Evolutionary conservation across 2,113 vertebrate genomes (phyloP), one percentile per base, ranked within the genome.

Genomic region (Elephas maximus): DNA sequence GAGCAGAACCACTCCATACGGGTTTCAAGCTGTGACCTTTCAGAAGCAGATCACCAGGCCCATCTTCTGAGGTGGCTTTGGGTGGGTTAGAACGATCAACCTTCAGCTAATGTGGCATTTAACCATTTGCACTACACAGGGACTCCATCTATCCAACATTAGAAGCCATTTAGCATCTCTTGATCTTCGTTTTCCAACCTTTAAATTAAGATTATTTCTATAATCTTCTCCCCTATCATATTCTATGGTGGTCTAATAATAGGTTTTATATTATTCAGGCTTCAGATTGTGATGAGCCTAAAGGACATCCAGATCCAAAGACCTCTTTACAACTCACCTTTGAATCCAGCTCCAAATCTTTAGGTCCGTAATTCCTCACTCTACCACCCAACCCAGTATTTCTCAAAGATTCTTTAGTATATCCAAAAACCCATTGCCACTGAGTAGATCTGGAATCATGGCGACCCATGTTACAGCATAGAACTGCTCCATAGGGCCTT

Each of bases 161-260:
- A 60, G 45, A 63, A 71, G 12, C 5, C 45, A 89, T 44, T 93
- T 78, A 26, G 17, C 45, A 80, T 84, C 71, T 84, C 10, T 33
- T 33, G 20, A 24, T 80, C 78, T 77, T 8, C 45, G 28, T 48
- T 95, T 90, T 95, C 20, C 41, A 82, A 62, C 18, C 83, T 90
- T 77, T 87, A 95, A 73, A 73, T 4, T 74, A 85, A 93, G 12
- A 93, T 51, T 69, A 23, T 17, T 77, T 67, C 69, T 69, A 81
- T 8, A 67, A 23, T 63, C 24, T 76, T 79, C 26, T 73, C 28
- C 14, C 21, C 57, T 71, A 30, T 63, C 26, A 60, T 23, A 62
- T 28, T 23, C 53, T 45, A 37, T 23, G 28, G 8, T 37, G 73
- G 3, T 57, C 67, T 90, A 63, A 77, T 44, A 51, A 20, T 10